Conservation (phyloP, 1,140 invertebrate species). For the Panagrolaimus sp. region DNA sequence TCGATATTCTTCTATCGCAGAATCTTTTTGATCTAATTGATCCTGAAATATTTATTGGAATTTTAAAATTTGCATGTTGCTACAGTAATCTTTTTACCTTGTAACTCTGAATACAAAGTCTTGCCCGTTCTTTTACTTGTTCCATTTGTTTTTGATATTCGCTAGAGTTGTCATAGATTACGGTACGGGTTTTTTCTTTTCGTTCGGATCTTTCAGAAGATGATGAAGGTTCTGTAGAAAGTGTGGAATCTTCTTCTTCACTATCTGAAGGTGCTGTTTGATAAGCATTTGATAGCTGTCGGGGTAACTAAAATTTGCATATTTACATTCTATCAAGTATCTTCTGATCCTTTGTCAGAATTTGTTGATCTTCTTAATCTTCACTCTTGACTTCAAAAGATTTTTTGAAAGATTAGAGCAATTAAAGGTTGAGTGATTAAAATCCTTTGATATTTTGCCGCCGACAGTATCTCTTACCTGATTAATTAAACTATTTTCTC, state of each 20-base stretch:
- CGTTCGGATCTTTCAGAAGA: no score
- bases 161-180: conserved; percentile 29
- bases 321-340: conserved; percentile 29
- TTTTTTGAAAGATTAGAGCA: no score
- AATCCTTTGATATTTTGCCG: no score
- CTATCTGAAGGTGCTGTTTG: no score
- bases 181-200: neutral
- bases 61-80: neutral
- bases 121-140: conserved; percentile 25
- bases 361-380: conserved; percentile 32
- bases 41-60: conserved; percentile 10
- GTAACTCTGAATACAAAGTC: conserved; percentile 27
- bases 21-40: conserved; percentile 29
- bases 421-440: no score
- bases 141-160: conserved; percentile 29
- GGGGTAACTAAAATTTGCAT: neutral
- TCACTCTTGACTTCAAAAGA: conserved; percentile 26
- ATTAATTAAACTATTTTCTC: no score
- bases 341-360: no score
- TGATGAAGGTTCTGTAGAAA: no score
- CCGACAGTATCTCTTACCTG: no score
- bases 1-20: conserved; percentile 26
- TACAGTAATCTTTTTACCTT: conserved; percentile 17
- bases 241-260: no score
- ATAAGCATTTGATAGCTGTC: no score